Evolutionary conservation across 2,113 vertebrate species (phyloP).

Genomic region (Cynocephalus volans): DNA sequence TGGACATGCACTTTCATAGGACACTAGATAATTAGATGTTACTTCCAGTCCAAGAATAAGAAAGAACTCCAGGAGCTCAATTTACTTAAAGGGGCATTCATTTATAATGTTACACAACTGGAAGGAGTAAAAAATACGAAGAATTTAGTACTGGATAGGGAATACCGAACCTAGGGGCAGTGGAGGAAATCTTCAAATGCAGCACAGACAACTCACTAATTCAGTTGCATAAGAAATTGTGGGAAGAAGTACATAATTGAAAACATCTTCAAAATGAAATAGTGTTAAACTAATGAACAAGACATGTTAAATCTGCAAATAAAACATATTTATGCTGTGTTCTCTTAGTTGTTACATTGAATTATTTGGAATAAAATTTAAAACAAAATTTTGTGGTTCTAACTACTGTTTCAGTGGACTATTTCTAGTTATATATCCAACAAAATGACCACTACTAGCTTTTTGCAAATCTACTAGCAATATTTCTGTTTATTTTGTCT

Average conservation of each 20-base stretch:
- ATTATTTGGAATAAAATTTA: slow-evolving; percentile 74
- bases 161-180: background rate
- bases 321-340: background rate
- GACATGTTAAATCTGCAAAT: slow-evolving; percentile 44
- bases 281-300: background rate
- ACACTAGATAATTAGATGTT: background rate
- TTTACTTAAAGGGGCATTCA: slow-evolving; percentile 43
- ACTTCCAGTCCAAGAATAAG: background rate
- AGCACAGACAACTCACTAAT: background rate
- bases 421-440: background rate
- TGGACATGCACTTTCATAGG: background rate
- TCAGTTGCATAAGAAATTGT: background rate
- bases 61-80: background rate
- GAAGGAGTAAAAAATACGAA: background rate
- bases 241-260: slow-evolving; percentile 39
- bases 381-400: slow-evolving; percentile 42
- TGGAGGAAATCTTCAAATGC: background rate
- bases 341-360: slow-evolving; percentile 50
- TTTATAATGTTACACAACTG: background rate
- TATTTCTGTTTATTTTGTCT: slow-evolving; percentile 56
- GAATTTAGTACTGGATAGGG: background rate
- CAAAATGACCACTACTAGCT: background rate
- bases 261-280: background rate
- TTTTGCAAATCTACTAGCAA: background rate
- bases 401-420: slow-evolving; percentile 37